These are phyloP conservation scores for Theocolax elegans DNA, from an alignment of 1,140 invertebrate species.

Conservation along the genomic window DNA sequence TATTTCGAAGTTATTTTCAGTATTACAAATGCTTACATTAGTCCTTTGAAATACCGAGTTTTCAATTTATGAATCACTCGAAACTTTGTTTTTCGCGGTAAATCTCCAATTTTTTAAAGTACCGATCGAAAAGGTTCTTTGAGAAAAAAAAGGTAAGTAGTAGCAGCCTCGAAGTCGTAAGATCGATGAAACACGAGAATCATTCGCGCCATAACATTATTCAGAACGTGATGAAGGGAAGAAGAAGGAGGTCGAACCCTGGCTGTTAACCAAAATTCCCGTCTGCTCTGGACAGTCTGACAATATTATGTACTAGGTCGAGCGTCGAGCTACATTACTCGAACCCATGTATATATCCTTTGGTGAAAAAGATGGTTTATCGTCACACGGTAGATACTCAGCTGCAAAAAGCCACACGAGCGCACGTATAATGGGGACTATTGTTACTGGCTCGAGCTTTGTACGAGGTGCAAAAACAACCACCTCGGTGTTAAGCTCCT, in stretches of 20 bases:
- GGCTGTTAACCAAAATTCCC: not conserved
- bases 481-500: not conserved
- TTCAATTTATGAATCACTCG: no score
- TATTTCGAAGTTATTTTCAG: no score
- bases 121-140: no score
- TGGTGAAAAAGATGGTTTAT: constrained; percentile 27
- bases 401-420: not conserved
- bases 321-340: not conserved
- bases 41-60: no score
- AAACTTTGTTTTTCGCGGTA: no score
- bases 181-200: no score
- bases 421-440: not conserved
- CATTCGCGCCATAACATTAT: no score
- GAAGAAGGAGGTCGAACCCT: not conserved
- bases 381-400: not conserved
- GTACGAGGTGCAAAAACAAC: not conserved
- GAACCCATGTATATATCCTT: not conserved
- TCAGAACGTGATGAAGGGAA: not conserved
- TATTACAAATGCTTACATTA: no score
- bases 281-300: not conserved
- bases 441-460: not conserved
- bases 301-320: not conserved
- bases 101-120: no score
- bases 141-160: no score
- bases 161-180: no score